Percentiles rank a stretch among this genome's conserved stretches.
Conservation (phyloP, 1,140 invertebrate genomes). For the Chironomus striatipennis region DNA sequence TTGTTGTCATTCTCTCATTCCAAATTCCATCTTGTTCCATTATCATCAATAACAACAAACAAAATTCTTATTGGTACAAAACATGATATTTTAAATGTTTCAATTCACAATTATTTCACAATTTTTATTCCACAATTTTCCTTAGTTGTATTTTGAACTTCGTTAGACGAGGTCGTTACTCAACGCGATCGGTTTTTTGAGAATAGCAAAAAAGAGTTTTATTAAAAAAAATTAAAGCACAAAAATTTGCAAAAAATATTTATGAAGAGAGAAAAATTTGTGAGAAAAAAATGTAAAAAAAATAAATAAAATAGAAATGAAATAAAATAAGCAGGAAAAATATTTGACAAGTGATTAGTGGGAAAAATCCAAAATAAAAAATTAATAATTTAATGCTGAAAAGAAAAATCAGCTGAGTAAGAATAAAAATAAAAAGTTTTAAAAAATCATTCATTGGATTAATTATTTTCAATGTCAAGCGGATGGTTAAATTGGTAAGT, state of each 20-base stretch:
- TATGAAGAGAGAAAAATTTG: background rate
- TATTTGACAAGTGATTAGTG: slow-evolving; percentile 6
- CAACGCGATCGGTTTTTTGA: background rate
- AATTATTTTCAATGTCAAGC: background rate
- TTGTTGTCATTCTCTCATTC: background rate
- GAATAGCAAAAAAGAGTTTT: background rate
- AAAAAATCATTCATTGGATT: no score
- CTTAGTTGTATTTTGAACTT: background rate
- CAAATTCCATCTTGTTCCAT: background rate
- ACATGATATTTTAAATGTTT: background rate
- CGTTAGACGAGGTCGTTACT: background rate
- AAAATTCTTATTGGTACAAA: background rate
- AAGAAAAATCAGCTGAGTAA: background rate
- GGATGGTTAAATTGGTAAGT: background rate
- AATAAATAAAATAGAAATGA: no score
- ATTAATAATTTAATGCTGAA: background rate
- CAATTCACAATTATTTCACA: background rate
- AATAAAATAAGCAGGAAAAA: background rate
- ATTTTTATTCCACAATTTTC: background rate
- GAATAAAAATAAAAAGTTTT: background rate
- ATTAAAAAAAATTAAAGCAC: background rate
- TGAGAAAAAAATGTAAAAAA: background rate
- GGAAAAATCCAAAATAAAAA: background rate
- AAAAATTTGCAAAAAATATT: background rate
- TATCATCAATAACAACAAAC: background rate